Percentiles rank a stretch among this genome's conserved stretches.
These are phyloP conservation scores for Itoplectis maculator DNA, from an alignment of 2,888 invertebrate species.

Conservation along the genomic window DNA sequence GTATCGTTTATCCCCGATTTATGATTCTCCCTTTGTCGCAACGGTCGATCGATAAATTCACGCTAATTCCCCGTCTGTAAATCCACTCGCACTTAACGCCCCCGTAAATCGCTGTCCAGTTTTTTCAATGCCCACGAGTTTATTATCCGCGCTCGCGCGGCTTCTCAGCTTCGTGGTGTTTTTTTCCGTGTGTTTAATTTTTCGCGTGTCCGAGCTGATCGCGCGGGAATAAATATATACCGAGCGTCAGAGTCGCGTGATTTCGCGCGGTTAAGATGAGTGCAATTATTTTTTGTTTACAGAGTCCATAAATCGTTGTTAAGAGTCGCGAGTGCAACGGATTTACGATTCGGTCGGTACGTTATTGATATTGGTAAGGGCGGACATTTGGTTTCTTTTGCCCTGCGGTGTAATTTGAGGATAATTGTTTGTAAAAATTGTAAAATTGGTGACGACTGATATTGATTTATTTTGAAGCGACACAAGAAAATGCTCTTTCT, in stretches of 20 bases:
- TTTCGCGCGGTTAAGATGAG: neutral
- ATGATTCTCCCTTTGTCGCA: slow-evolving; percentile 39
- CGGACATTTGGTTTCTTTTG: neutral
- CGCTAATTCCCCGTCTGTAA: slow-evolving; percentile 12
- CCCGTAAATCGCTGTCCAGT: slow-evolving; percentile 25
- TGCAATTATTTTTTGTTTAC: neutral
- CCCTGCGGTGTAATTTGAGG: neutral
- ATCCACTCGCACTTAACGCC: slow-evolving; percentile 22
- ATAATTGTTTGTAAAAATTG: no score
- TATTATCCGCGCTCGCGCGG: slow-evolving; percentile 1
- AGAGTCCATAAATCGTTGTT: neutral
- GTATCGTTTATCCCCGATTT: slow-evolving; percentile 42
- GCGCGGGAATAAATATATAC: slow-evolving; percentile 12
- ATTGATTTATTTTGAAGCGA: neutral
- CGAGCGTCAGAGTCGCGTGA: neutral
- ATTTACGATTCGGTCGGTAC: neutral
- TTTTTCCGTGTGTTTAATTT: neutral
- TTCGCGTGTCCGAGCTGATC: neutral
- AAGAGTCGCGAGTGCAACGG: neutral
- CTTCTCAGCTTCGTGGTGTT: neutral
- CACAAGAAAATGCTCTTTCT: neutral
- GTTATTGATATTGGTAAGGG: neutral
- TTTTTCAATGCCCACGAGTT: slow-evolving; percentile 34
- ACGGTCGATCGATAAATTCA: slow-evolving; percentile 44
- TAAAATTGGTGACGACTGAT: no score